Conservation (phyloP, 2,888 invertebrate genomes). For the Helleia helle region DNA sequence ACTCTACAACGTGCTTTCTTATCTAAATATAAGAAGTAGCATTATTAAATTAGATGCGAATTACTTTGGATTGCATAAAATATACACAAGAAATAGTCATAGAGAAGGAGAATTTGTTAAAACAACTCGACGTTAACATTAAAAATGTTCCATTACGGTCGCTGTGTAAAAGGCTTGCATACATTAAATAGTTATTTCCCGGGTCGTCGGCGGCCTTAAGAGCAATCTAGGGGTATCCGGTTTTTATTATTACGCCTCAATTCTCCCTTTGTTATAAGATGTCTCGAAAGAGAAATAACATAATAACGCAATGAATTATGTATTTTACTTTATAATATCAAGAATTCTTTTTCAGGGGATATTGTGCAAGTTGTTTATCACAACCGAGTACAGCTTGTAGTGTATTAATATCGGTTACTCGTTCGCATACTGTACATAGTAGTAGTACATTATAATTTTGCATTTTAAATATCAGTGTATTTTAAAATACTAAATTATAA, state of each 20-base stretch:
- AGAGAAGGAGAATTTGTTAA: background rate
- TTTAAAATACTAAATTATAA: too few relatives aligned
- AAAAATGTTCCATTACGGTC: constrained; percentile 4
- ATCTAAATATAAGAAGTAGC: too few relatives aligned
- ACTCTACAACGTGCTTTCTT: too few relatives aligned
- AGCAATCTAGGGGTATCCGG: constrained; percentile 10
- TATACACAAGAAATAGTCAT: too few relatives aligned
- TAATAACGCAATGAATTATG: background rate
- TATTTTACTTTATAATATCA: background rate
- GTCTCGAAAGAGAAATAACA: background rate
- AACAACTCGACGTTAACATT: constrained; percentile 2
- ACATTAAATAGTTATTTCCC: constrained; percentile 13
- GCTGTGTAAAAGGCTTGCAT: constrained; percentile 11
- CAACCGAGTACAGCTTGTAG: too few relatives aligned
- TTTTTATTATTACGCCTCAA: constrained; percentile 10
- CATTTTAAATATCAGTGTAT: too few relatives aligned
- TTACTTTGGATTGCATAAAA: too few relatives aligned
- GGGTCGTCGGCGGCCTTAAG: constrained; percentile 9
- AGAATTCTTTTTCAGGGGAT: background rate
- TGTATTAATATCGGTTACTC: too few relatives aligned
- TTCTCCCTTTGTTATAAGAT: constrained; percentile 8
- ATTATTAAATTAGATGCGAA: too few relatives aligned
- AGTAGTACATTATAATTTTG: too few relatives aligned
- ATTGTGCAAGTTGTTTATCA: too few relatives aligned
- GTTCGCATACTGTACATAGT: too few relatives aligned